A percentile compares a stretch with the other conserved stretches of the same genome.
phyloP scores from a whole-genome alignment of 2,888 invertebrate genomes.

The Netelia melanura region DNA sequence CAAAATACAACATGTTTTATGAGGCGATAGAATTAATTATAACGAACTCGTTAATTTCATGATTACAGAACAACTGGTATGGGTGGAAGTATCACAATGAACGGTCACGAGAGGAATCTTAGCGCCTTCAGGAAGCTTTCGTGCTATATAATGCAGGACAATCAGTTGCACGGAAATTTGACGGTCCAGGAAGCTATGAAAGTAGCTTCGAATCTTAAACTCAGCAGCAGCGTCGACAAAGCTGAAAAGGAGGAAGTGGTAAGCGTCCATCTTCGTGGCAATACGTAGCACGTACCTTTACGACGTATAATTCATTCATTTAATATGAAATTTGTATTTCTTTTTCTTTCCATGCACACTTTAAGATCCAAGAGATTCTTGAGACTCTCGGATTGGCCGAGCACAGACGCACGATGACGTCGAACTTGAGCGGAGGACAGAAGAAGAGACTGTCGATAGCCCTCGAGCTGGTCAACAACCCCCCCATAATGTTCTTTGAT shows the following conservation, averaged over 20 bases:
- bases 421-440: conserved; percentile 97
- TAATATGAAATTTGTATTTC: conserved; percentile 6
- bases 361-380: conserved; percentile 95
- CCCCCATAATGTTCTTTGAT: conserved; percentile 99
- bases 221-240: conserved; percentile 90
- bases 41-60: conserved; percentile 5
- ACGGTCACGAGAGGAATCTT: conserved; percentile 92
- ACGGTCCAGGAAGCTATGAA: conserved; percentile 98
- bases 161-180: conserved; percentile 95
- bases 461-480: conserved; percentile 97
- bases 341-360: background rate
- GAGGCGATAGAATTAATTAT: background rate
- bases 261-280: conserved; percentile 81
- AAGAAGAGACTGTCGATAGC: conserved; percentile 98
- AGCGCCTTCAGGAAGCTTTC: conserved; percentile 96
- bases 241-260: conserved; percentile 94
- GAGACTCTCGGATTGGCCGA: conserved; percentile 95
- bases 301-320: background rate
- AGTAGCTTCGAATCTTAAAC: conserved; percentile 95
- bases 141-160: conserved; percentile 98
- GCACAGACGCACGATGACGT: conserved; percentile 95
- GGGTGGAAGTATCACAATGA: conserved; percentile 94
- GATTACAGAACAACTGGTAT: conserved; percentile 90
- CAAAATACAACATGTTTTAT: background rate
- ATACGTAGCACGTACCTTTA: too few relatives aligned